Evolutionary conservation across 2,113 vertebrate genomes (phyloP), one percentile per base, ranked within the genome.

Genomic region (Grus americana): DNA sequence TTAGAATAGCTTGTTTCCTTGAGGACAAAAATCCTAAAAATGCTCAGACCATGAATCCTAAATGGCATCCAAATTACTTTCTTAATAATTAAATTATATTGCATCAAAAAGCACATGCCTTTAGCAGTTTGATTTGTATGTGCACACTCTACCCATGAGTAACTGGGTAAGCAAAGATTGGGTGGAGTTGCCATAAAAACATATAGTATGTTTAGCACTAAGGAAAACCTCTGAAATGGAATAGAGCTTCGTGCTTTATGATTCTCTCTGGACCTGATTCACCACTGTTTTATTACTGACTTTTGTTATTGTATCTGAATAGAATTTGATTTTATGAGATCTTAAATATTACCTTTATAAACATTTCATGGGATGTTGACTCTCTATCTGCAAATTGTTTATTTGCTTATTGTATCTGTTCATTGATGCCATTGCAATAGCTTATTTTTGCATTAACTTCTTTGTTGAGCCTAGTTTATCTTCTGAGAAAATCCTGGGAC

Each of bases 271-370:
- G 78, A 71, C 44, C n/a, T 49, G 78, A 92, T 94, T 93, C 92
- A 79, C 61, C 36, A 52, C 66, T 87, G 78, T 18, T 97, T 93
- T 95, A 96, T 95, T 95, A 93, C 92, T 88, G 70, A 88, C 42
- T 95, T 89, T 70, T 90, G 86, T 96, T 95, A 95, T 63, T 92
- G 66, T 87, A 96, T 95, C 93, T 76, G 96, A 95, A 92, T 66
- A 97, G 80, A 82, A 95, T 95, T 94, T 94, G 93, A 96, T 93
- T 97, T 97, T 95, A 95, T 88, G 92, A 94, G 91, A 79, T 89
- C 95, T 97, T 97, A 97, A 97, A 95, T 97, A 97, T 97, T 93
- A 96, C 78, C 80, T 97, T 96, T 96, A 97, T 95, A 97, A 97
- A 97, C 89, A 95, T 95, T 97, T 96, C 95, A 97, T 93, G 92